These are phyloP conservation scores for Mus musculus DNA, from an alignment of 2,113 vertebrate genomes.

Conservation along the genomic window GRCm39 chr8:58971501-58972000, in stretches of 20 bases:
- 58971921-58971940: fast-evolving
- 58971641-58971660: neutral
- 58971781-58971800: neutral
- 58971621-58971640: neutral
- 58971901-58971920: fast-evolving
- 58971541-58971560: neutral
- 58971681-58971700: neutral
- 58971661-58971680: conserved; percentile 11
- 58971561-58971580: neutral
- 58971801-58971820: conserved; percentile 6
- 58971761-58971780: conserved; percentile 1
- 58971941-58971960: fast-evolving
- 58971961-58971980: neutral
- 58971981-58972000: neutral
- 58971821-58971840: neutral
- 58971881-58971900: neutral
- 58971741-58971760: neutral
- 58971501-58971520: neutral
- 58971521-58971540: neutral
- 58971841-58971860: neutral
- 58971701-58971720: neutral
- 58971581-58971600: neutral
- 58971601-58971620: neutral
- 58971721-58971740: neutral
- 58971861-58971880: neutral